Base-by-base conservation (phyloP, 1,140 invertebrate species). In the Latrodectus geometricus region DNA sequence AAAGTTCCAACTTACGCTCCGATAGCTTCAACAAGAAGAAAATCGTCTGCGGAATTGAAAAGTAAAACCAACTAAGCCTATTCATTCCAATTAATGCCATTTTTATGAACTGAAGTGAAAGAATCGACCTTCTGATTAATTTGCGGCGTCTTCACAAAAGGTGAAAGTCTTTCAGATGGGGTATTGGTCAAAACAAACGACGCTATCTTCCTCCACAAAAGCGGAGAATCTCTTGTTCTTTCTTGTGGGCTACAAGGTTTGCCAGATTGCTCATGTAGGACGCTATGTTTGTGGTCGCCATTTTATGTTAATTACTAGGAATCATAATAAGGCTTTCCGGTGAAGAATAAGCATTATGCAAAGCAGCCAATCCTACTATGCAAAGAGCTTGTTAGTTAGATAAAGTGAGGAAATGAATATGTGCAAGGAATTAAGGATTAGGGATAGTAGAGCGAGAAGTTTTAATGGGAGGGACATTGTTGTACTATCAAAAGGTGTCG, bases 61-160 rank as follows among this genome's bases (percentile, higher is more conserved):
- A 69, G 21, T 9, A 69, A 69, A 61, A 61, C 11, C 54, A 61
- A 61, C 54, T 61, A 61, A 61, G 11, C 35, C 68, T 20, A n/a
- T 20, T 69, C 68, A 20, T 69, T 69, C 21, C 68, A 69, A 69
- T 69, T 69, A 23, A 23, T 20, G 21, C 54, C 54, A 61, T 61
- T 69, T 69, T 69, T 69, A 69, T 69, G 68, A 69, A 69, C n/a
- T 20, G n/a, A 69, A 23, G 68, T n/a, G 68, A 69, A 78, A 35
- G 61, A 14, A 48, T 49, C 76, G 76, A 78, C 76, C 76, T 78
- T 78, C 76, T 48, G 21, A 68, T 78, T 78, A 17, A 21, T 76
- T 78, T 49, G 61, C 54, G 68, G 20, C 12, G 17, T n/a, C 68
- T 69, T 69, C n/a, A n/a, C 68, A 69, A 69, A 69, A 69, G 68